A percentile compares a stretch with the other conserved stretches of the same genome.
Conservation (phyloP, 1,140 invertebrate genomes). For the Microplitis mediator region DNA sequence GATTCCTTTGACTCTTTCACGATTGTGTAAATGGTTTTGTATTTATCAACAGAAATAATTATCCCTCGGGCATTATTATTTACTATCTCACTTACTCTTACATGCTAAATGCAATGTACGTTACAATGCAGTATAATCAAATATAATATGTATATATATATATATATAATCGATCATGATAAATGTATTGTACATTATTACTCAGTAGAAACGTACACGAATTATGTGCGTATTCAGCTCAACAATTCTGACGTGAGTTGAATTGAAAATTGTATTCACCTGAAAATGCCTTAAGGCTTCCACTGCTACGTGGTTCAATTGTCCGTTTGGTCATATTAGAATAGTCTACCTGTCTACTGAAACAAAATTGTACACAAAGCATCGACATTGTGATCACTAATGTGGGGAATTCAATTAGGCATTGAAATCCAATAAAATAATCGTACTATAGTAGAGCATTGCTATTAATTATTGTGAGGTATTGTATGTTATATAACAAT, state of each 20-base stretch:
- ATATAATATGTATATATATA: not conserved
- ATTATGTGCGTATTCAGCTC: slow-evolving; percentile 4
- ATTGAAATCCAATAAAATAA: no score
- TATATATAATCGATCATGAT: slow-evolving; percentile 16
- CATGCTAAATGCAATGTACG: not conserved
- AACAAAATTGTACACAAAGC: no score
- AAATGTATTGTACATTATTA: not conserved
- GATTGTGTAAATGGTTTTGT: not conserved
- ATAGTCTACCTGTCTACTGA: not conserved
- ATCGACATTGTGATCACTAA: no score
- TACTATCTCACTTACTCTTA: not conserved
- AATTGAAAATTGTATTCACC: not conserved
- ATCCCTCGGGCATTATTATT: slow-evolving; percentile 7
- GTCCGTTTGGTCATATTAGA: not conserved
- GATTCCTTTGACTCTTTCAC: not conserved
- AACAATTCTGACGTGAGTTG: not conserved
- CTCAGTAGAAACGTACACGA: slow-evolving; percentile 5
- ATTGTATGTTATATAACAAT: no score
- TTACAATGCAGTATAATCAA: not conserved
- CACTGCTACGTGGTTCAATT: not conserved
- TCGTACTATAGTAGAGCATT: no score
- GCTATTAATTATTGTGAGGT: no score
- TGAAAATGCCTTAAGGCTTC: not conserved
- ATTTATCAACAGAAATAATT: slow-evolving; percentile 10
- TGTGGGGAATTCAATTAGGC: no score